Evolutionary conservation across 2,888 invertebrate genomes (phyloP).

Genomic region (Ophion ellenae): DNA sequence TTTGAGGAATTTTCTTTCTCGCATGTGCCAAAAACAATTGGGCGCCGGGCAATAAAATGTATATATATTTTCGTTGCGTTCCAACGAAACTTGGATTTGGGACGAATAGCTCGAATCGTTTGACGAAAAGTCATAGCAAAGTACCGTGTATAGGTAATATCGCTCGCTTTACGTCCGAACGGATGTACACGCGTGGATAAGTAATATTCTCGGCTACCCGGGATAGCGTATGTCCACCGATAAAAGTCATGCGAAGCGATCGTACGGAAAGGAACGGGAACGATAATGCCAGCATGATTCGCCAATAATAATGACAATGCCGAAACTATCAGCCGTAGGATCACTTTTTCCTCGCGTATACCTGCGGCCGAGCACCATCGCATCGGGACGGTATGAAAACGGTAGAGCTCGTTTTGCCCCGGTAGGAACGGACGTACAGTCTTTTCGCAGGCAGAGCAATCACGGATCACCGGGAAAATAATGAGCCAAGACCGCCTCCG

Average conservation of each 20-base stretch:
- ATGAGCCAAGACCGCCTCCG: background rate
- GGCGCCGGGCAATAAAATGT: too few relatives aligned
- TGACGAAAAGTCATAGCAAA: background rate
- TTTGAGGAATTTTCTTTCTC: background rate
- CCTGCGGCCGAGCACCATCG: slow-evolving; percentile 2
- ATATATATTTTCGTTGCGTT: too few relatives aligned
- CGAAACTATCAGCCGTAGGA: slow-evolving; percentile 9
- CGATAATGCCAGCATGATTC: slow-evolving; percentile 39
- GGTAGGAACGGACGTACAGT: background rate
- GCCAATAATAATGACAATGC: slow-evolving; percentile 39
- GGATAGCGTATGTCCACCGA: slow-evolving; percentile 33
- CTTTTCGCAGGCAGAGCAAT: slow-evolving; percentile 26
- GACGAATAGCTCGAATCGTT: too few relatives aligned
- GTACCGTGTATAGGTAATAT: background rate
- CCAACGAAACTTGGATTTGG: too few relatives aligned
- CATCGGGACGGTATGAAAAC: slow-evolving; percentile 16
- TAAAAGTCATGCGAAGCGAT: slow-evolving; percentile 55
- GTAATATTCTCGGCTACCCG: background rate
- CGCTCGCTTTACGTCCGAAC: background rate
- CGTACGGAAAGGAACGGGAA: slow-evolving; percentile 55
- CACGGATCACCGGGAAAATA: slow-evolving; percentile 9
- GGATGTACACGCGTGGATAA: slow-evolving; percentile 14
- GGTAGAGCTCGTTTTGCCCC: background rate
- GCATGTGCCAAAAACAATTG: too few relatives aligned
- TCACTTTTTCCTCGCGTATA: slow-evolving; percentile 14